These are phyloP conservation scores for Chlorocebus sabaeus DNA, from an alignment of 2,113 vertebrate genomes.

Conservation along the genomic window DNA sequence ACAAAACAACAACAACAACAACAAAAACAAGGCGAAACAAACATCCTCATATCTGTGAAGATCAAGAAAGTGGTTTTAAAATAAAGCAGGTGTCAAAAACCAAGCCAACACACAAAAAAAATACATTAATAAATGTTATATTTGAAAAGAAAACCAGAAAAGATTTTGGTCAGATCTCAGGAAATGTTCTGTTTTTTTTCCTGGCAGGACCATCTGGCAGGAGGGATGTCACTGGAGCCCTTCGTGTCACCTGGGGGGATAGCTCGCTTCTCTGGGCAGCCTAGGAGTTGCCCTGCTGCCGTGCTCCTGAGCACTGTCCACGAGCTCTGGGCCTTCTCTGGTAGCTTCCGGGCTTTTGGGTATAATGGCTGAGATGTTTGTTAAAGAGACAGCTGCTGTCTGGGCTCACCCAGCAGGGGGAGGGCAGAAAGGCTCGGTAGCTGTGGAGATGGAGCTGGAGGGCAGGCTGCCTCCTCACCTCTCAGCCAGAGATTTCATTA, in stretches of 20 bases:
- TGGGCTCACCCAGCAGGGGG: constrained; percentile 42
- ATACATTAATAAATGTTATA: not conserved
- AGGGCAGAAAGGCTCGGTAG: not conserved
- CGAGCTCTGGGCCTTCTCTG: not conserved
- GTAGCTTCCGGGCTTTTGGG: not conserved
- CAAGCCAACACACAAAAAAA: not conserved
- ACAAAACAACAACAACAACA: no score
- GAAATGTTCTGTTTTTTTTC: not conserved
- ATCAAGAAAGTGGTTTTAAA: constrained; percentile 33
- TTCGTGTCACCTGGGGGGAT: not conserved
- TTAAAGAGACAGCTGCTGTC: constrained; percentile 68
- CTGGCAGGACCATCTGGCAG: not conserved
- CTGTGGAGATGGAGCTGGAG: constrained; percentile 36
- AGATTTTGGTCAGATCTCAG: not conserved
- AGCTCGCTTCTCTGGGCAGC: not conserved
- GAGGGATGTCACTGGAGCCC: not conserved
- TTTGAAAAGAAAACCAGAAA: not conserved
- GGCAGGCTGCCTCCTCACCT: constrained; percentile 52
- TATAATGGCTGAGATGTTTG: constrained; percentile 10
- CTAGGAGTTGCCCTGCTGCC: not conserved
- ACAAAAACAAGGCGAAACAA: not conserved
- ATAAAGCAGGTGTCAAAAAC: not conserved
- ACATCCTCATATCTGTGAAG: not conserved
- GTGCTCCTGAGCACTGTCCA: not conserved
- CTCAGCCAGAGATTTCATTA: constrained; percentile 66